Evolutionary conservation across 2,888 invertebrate species (phyloP).

Genomic region (Pollenia amentaria): DNA sequence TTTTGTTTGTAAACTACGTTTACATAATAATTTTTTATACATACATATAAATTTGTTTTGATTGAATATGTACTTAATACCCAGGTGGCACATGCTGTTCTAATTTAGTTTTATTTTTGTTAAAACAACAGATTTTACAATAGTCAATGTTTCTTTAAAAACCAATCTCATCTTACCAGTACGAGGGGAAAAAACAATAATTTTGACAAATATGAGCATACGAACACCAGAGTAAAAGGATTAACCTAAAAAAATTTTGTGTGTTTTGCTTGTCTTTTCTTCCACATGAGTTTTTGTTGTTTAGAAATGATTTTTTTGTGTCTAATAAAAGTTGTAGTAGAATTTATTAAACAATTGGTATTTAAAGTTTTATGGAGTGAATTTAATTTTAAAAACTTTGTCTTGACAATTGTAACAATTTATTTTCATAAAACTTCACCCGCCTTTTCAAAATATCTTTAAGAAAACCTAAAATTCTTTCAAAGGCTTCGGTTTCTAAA

Average conservation of each 20-base stretch:
- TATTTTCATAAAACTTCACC: constrained; percentile 94
- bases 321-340: background rate
- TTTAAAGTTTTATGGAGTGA: background rate
- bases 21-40: constrained; percentile 10
- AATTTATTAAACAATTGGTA: constrained; percentile 30
- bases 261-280: constrained; percentile 68
- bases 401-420: constrained; percentile 80
- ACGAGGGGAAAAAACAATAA: constrained; percentile 27
- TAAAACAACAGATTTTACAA: constrained; percentile 67
- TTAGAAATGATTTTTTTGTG: background rate
- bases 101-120: constrained; percentile 52
- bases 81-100: constrained; percentile 58
- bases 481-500: constrained; percentile 98
- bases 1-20: background rate
- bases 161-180: constrained; percentile 69
- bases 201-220: constrained; percentile 40
- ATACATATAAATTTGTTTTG: constrained; percentile 8
- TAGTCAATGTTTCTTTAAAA: constrained; percentile 44
- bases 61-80: constrained; percentile 25
- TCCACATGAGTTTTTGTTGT: constrained; percentile 40
- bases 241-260: constrained; percentile 62
- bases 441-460: constrained; percentile 99
- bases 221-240: constrained; percentile 47
- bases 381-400: constrained; percentile 70
- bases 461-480: constrained; percentile 97